Base-by-base conservation (phyloP, 2,888 invertebrate species). In the Doris montereyensis region DNA sequence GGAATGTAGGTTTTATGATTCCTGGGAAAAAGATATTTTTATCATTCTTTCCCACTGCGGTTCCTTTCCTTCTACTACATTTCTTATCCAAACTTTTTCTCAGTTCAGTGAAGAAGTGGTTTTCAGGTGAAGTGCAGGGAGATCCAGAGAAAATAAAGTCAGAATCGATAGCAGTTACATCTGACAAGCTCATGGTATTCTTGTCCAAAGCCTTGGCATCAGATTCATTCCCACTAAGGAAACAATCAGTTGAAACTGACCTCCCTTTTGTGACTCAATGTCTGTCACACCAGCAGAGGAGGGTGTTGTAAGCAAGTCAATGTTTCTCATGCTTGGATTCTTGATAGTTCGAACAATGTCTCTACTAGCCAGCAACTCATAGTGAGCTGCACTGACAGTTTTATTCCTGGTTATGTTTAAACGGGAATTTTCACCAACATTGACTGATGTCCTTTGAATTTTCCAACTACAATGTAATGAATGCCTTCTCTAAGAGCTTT, bases 391-490 rank as follows among this genome's bases (percentile, higher is more conserved):
- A 52, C 34, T 17, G 17, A 17, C 52, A 41, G n/a, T n/a, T n/a
- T n/a, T n/a, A n/a, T n/a, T n/a, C n/a, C n/a, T n/a, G n/a, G n/a
- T n/a, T n/a, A n/a, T n/a, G n/a, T n/a, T n/a, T n/a, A n/a, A n/a
- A n/a, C n/a, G 52, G 52, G 52, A 5, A 88, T 72, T n/a, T 83
- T 83, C 24, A 88, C 88, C 70, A 84, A 79, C 88, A 89, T 87
- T 68, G 84, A 82, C 73, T 83, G 85, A 76, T 84, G 82, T 30
- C 88, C 88, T 83, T 86, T 88, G 76, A 88, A 88, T 78, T 84
- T 87, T 13, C 86, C 86, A 13, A 83, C 83, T 4, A 88, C 85
- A 77, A 88, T 85, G 74, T 87, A 88, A 81, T 88, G 86, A 13
- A 84, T 71, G 2, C 83, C 83, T 72, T 81, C 82, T n/a, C 67